These are phyloP conservation scores for Plusia festucae DNA, from an alignment of 2,888 invertebrate genomes.

Conservation along the genomic window DNA sequence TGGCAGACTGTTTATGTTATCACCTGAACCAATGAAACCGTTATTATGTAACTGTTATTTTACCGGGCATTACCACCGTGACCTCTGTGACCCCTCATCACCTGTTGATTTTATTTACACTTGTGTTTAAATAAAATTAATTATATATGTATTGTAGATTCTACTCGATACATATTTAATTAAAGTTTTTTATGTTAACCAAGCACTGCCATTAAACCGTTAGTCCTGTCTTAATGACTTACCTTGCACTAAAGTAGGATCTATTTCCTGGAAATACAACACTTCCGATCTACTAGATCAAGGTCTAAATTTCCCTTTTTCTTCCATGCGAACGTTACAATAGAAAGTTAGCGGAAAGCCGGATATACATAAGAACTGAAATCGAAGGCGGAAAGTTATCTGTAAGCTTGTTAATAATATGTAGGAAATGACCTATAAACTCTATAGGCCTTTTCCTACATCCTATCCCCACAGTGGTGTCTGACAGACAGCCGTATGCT, in stretches of 20 bases:
- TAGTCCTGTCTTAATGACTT: neutral
- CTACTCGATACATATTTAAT: neutral
- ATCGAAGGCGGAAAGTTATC: neutral
- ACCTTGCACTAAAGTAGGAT: neutral
- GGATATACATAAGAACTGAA: neutral
- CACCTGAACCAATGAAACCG: conserved; percentile 5
- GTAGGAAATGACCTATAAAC: no score
- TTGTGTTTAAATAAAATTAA: neutral
- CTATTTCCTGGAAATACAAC: neutral
- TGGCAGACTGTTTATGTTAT: conserved; percentile 6
- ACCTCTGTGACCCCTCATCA: conserved; percentile 10
- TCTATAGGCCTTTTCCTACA: no score
- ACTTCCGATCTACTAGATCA: neutral
- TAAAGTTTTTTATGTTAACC: neutral
- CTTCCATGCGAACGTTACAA: neutral
- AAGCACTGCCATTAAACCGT: neutral
- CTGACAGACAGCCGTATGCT: no score
- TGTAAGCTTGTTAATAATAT: no score
- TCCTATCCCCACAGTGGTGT: no score
- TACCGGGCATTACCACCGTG: conserved; percentile 12
- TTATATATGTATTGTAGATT: neutral
- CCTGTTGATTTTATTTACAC: neutral
- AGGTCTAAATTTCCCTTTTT: neutral
- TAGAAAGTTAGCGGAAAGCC: neutral
- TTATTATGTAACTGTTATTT: conserved; percentile 3